Conservation (phyloP, 2,113 vertebrate genomes). For the Lagopus leucura region DNA sequence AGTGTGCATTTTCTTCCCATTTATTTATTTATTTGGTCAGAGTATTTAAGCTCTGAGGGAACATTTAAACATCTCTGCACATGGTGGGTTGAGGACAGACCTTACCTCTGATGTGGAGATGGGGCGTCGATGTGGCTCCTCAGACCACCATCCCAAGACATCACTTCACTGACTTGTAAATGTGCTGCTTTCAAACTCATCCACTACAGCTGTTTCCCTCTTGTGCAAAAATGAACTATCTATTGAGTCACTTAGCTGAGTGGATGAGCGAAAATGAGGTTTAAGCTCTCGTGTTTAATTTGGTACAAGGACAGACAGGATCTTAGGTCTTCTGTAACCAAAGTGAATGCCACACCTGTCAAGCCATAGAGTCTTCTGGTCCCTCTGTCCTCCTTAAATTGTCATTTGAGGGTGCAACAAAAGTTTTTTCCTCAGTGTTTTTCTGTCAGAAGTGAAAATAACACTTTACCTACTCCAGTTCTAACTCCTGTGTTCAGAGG, state of each 20-base stretch:
- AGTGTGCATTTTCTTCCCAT: not conserved
- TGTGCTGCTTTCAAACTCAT: not conserved
- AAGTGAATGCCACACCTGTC: not conserved
- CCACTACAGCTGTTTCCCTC: not conserved
- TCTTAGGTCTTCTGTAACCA: not conserved
- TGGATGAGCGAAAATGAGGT: not conserved
- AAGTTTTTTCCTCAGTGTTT: not conserved
- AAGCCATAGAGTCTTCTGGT: not conserved
- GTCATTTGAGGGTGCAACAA: not conserved
- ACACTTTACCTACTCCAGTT: not conserved
- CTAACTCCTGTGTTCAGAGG: not conserved
- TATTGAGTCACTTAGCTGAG: not conserved
- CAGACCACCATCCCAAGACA: not conserved
- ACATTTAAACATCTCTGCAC: not conserved
- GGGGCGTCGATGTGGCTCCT: not conserved
- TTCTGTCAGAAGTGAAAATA: not conserved
- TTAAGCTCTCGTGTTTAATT: not conserved
- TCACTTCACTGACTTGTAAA: not conserved
- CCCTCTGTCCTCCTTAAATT: not conserved
- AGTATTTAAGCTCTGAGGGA: not conserved
- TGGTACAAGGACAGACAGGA: not conserved
- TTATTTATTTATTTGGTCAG: not conserved
- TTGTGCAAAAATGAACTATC: not conserved
- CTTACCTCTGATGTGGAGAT: not conserved
- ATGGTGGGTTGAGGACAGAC: not conserved